Evolutionary conservation across 1,140 invertebrate genomes (phyloP).

Genomic region (Scylla paramamosain): DNA sequence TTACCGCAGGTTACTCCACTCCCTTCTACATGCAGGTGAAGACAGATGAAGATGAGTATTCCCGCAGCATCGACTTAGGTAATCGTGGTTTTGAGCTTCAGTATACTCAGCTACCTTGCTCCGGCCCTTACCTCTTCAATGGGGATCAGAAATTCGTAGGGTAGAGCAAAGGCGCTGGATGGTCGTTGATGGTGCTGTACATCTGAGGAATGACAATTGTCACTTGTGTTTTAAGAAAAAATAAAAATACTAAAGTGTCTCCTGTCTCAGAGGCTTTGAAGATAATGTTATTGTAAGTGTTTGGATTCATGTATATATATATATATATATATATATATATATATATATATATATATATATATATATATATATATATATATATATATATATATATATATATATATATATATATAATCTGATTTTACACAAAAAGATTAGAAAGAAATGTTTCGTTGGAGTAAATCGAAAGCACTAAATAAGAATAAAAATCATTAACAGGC

Average conservation of each 20-base stretch:
- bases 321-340: not conserved
- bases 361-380: constrained; percentile 52
- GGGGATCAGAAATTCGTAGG: constrained; percentile 66
- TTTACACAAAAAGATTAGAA: too few relatives aligned
- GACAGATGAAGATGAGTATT: constrained; percentile 73
- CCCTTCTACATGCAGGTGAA: constrained; percentile 75
- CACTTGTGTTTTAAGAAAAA: not conserved
- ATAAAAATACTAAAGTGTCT: not conserved
- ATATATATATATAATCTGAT: not conserved
- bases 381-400: constrained; percentile 52
- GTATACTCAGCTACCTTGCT: constrained; percentile 76
- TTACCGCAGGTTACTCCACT: constrained; percentile 54
- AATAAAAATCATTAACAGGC: too few relatives aligned
- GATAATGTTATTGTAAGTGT: not conserved
- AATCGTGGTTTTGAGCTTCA: constrained; percentile 74
- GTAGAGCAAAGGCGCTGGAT: not conserved
- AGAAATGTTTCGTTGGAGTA: too few relatives aligned
- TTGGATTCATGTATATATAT: not conserved
- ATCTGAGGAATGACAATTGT: not conserved
- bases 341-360: constrained; percentile 35
- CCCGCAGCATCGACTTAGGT: constrained; percentile 64
- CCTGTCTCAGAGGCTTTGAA: not conserved
- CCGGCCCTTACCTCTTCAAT: constrained; percentile 71
- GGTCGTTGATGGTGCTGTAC: not conserved
- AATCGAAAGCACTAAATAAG: too few relatives aligned